These are phyloP conservation scores for Cantharis rufa DNA, from an alignment of 2,888 invertebrate genomes.

Conservation along the genomic window DNA sequence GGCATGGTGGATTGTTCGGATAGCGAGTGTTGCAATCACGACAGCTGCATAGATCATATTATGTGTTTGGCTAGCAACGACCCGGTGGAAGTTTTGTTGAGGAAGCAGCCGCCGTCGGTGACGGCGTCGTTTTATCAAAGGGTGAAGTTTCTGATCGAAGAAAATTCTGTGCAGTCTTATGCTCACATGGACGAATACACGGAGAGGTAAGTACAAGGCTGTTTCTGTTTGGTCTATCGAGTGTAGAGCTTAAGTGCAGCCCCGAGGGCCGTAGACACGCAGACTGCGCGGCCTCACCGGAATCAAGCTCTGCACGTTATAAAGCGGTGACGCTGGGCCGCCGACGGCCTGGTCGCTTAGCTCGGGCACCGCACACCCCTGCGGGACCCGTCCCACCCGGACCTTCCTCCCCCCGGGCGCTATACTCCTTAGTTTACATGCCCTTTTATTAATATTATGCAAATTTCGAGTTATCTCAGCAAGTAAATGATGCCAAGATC, in stretches of 20 bases:
- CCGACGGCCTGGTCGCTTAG: constrained; percentile 43
- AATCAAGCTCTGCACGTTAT: constrained; percentile 50
- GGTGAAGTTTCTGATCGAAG: constrained; percentile 97
- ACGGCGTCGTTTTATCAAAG: constrained; percentile 97
- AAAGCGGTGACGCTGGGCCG: constrained; percentile 45
- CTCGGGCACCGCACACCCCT: constrained; percentile 56
- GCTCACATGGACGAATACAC: constrained; percentile 97
- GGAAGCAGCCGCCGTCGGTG: constrained; percentile 95
- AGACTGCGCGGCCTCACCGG: constrained; percentile 47
- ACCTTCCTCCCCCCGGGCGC: constrained; percentile 41
- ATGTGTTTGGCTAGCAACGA: constrained; percentile 96
- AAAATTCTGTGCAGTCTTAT: constrained; percentile 98
- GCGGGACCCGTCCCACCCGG: constrained; percentile 46
- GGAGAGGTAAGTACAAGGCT: constrained; percentile 81
- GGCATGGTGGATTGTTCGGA: constrained; percentile 98
- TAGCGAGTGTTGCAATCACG: constrained; percentile 94
- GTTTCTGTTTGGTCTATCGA: constrained; percentile 31
- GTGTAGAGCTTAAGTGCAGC: constrained; percentile 42
- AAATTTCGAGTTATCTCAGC: neutral
- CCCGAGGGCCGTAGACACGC: constrained; percentile 41
- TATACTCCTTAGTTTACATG: constrained; percentile 29
- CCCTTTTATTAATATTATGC: constrained; percentile 7
- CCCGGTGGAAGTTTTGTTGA: constrained; percentile 92
- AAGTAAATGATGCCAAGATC: neutral
- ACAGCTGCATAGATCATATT: constrained; percentile 84